phyloP scores from a whole-genome alignment of 2,797 vertebrate genomes.

The Acanthurus tractus region DNA sequence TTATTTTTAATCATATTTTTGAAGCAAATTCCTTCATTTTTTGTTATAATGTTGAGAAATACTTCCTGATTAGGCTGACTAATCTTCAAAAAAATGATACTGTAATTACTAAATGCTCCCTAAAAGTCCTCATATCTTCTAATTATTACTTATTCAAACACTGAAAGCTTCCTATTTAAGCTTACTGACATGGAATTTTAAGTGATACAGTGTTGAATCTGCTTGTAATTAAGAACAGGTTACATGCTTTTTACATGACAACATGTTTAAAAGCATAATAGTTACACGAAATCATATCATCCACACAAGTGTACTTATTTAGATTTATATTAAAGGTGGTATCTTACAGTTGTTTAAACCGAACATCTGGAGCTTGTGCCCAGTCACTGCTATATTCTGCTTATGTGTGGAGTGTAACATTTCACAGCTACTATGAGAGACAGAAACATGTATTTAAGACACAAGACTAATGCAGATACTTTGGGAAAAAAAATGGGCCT shows the following conservation, averaged over 20 bases:
- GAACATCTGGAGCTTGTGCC: background rate
- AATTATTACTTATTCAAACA: background rate
- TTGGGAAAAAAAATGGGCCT: conserved; percentile 17
- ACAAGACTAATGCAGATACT: conserved; percentile 14
- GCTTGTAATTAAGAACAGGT: background rate
- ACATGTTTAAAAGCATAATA: background rate
- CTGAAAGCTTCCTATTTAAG: background rate
- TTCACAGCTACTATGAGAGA: conserved; percentile 1
- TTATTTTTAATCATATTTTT: conserved; percentile 12
- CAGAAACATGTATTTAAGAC: conserved; percentile 24
- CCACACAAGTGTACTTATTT: background rate
- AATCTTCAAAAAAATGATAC: background rate
- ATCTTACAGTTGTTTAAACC: background rate
- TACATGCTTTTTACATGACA: background rate
- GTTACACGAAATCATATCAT: background rate
- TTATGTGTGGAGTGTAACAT: background rate
- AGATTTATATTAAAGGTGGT: background rate
- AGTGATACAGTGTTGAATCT: background rate
- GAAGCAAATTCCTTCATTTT: background rate
- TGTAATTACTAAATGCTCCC: background rate
- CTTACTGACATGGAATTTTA: background rate
- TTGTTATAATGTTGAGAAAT: background rate
- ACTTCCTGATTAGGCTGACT: background rate
- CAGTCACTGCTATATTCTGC: conserved; percentile 5
- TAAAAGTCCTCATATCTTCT: background rate